phyloP scores from a whole-genome alignment of 35 echinoderm and acorn worm species.

The Diadema setosum region DNA sequence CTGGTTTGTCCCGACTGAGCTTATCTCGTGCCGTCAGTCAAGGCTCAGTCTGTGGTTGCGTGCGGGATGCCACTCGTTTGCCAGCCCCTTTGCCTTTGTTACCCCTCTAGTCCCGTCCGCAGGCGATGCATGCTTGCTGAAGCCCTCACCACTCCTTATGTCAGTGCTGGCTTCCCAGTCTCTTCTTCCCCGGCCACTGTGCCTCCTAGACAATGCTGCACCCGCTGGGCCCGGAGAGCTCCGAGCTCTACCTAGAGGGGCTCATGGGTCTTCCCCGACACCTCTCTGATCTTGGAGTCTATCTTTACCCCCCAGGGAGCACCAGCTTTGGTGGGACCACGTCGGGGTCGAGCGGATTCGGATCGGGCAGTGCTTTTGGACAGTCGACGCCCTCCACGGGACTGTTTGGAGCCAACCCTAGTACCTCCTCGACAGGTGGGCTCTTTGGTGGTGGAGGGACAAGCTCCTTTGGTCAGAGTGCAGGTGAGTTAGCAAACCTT shows the following conservation, averaged over 20 bases:
- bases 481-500: too few species aligned
- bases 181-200: too few species aligned
- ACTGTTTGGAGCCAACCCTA: constrained; percentile 44
- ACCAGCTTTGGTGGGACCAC: constrained; percentile 50
- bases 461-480: constrained; percentile 38
- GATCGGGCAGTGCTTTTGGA: constrained; percentile 73
- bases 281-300: neutral
- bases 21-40: neutral
- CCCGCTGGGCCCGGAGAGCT: neutral
- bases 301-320: constrained; percentile 3
- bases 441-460: constrained; percentile 29
- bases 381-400: constrained; percentile 49
- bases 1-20: neutral
- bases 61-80: neutral
- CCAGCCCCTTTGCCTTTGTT: neutral
- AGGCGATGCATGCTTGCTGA: neutral
- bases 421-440: neutral
- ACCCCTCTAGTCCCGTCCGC: neutral
- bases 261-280: constrained; percentile 1
- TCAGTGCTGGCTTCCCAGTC: neutral
- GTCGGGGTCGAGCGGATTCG: constrained; percentile 55
- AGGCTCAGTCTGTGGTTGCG: too few species aligned
- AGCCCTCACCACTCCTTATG: neutral
- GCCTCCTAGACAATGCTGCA: neutral
- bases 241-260: neutral